A percentile compares a stretch with the other conserved stretches of the same genome.
Conservation (phyloP, 2,888 invertebrate genomes). For the Drosophila leonis region DNA sequence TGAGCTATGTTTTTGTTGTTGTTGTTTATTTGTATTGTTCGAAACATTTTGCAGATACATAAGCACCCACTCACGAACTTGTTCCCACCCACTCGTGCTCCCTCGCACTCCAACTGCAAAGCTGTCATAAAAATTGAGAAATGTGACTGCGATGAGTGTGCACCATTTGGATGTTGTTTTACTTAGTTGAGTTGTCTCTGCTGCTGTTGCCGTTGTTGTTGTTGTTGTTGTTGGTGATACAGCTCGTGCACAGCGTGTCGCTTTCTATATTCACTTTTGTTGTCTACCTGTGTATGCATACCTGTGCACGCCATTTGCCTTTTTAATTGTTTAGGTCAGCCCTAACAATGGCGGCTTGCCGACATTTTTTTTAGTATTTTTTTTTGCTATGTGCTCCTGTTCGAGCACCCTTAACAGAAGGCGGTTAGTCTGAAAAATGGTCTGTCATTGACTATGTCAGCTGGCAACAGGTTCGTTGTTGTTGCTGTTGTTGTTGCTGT, state of each 20-base stretch:
- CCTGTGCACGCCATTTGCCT: constrained; percentile 44
- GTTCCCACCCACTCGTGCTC: not conserved
- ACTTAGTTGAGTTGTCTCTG: constrained; percentile 11
- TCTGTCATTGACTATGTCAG: constrained; percentile 30
- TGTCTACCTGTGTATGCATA: constrained; percentile 20
- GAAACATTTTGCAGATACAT: constrained; percentile 30
- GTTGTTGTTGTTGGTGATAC: constrained; percentile 13
- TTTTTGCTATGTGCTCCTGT: not conserved
- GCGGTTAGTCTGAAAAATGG: constrained; percentile 19
- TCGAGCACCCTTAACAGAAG: constrained; percentile 15
- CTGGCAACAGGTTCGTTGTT: constrained; percentile 43
- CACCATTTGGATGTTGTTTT: constrained; percentile 56
- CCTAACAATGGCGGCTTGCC: constrained; percentile 23
- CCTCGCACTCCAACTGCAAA: constrained; percentile 15
- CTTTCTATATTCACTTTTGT: constrained; percentile 13
- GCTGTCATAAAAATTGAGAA: constrained; percentile 76
- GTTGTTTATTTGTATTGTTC: constrained; percentile 13
- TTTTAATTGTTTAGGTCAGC: constrained; percentile 58
- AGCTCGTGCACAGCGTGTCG: constrained; percentile 5
- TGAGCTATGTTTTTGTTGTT: not conserved
- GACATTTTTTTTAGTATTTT: constrained; percentile 9
- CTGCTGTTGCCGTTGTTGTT: not conserved
- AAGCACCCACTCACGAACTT: constrained; percentile 22
- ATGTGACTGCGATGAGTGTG: constrained; percentile 61
- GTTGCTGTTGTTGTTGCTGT: constrained; percentile 2